Evolutionary conservation across 2,113 vertebrate species (phyloP).

Genomic region (Gasterosteus nipponicus): DNA sequence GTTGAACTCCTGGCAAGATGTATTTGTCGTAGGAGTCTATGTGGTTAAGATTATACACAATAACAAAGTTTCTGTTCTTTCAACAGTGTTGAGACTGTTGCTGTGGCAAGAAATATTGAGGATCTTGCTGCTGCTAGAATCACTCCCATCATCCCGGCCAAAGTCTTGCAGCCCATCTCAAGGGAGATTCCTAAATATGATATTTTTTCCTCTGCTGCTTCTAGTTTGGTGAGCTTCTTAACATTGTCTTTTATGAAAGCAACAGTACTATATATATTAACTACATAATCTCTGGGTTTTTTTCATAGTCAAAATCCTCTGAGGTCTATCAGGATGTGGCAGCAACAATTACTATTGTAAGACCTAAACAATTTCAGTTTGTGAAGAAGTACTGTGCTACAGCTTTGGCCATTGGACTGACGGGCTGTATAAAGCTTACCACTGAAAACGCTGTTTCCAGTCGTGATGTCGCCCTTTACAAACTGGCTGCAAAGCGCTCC

Average conservation of each 20-base stretch:
- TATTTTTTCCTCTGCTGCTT: conserved; percentile 3
- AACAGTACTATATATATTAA: neutral
- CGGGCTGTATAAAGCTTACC: conserved; percentile 74
- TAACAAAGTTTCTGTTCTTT: conserved; percentile 1
- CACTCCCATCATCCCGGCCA: conserved; percentile 75
- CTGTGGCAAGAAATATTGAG: conserved; percentile 82
- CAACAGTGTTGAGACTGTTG: conserved; percentile 80
- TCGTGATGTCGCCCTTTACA: conserved; percentile 69
- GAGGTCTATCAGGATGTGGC: conserved; percentile 60
- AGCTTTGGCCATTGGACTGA: conserved; percentile 66
- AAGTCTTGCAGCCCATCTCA: conserved; percentile 31
- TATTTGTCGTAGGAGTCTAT: neutral
- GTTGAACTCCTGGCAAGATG: neutral
- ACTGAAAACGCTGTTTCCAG: conserved; percentile 73
- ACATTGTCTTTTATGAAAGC: neutral
- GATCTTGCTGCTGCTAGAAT: conserved; percentile 70
- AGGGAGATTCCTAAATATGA: conserved; percentile 67
- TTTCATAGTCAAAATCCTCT: conserved; percentile 65
- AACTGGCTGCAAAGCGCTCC: conserved; percentile 76
- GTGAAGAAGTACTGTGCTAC: conserved; percentile 69
- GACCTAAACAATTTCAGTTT: conserved; percentile 8
- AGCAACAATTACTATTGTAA: neutral
- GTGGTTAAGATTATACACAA: neutral
- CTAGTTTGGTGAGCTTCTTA: conserved; percentile 42
- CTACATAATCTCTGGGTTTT: conserved; percentile 10